phyloP scores from a whole-genome alignment of 2,113 vertebrate genomes.

The Scomber japonicus region DNA sequence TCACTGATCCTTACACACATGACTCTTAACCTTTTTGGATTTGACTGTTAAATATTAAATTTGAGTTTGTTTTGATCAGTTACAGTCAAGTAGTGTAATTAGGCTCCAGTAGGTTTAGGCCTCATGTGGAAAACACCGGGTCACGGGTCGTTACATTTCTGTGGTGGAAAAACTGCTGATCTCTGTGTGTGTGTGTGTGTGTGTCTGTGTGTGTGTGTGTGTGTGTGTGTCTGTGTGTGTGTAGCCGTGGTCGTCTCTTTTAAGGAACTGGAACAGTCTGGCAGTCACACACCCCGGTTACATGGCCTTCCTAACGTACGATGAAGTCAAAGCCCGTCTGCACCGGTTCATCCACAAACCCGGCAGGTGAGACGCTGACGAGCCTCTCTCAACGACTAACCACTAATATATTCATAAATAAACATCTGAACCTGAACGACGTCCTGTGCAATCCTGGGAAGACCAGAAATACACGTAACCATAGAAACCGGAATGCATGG shows the following conservation, averaged over 20 bases:
- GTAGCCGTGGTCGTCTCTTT: slow-evolving; percentile 96
- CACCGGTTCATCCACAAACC: slow-evolving; percentile 99
- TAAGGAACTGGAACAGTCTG: slow-evolving; percentile 99
- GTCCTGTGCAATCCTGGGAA: no score
- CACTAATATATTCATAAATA: background rate
- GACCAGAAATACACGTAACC: background rate
- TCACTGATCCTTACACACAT: no score
- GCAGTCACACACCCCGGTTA: slow-evolving; percentile 98
- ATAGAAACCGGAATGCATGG: no score
- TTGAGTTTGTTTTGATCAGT: no score
- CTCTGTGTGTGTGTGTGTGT: background rate
- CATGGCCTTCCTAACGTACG: slow-evolving; percentile 99
- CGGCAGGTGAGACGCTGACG: slow-evolving; percentile 88
- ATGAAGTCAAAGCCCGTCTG: slow-evolving; percentile 97
- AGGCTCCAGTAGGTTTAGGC: no score
- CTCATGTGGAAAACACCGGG: no score
- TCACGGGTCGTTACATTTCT: no score
- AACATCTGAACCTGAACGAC: background rate
- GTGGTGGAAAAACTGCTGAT: no score
- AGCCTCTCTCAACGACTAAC: background rate
- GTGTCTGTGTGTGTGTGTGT: slow-evolving; percentile 30
- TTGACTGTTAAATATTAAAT: no score
- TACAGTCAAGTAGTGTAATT: no score
- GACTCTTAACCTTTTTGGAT: no score
- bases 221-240: slow-evolving; percentile 9